These are phyloP conservation scores for Philereme transversata DNA, from an alignment of 2,888 invertebrate genomes.

Conservation along the genomic window DNA sequence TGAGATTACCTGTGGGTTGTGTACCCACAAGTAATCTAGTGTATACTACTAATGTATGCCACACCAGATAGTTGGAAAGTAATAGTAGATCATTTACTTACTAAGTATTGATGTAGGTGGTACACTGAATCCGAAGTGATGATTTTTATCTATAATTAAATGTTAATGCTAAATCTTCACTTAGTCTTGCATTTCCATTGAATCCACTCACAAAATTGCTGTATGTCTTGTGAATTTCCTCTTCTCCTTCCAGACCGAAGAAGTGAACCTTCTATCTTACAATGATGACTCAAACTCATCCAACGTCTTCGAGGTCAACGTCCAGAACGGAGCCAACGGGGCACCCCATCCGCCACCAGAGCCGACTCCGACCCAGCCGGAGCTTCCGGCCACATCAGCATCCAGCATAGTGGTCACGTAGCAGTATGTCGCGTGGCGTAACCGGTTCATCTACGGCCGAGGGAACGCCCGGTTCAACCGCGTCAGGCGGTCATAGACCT, in stretches of 20 bases:
- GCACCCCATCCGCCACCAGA: constrained; percentile 40
- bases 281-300: constrained; percentile 80
- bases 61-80: too few species aligned
- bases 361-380: constrained; percentile 20
- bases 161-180: too few species aligned
- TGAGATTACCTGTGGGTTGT: too few species aligned
- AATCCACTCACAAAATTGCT: constrained; percentile 1
- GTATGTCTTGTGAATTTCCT: constrained; percentile 15
- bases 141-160: too few species aligned
- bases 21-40: too few species aligned
- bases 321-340: constrained; percentile 53
- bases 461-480: constrained; percentile 48
- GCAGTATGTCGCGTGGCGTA: constrained; percentile 75
- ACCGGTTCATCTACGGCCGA: constrained; percentile 71
- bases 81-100: too few species aligned
- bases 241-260: constrained; percentile 64
- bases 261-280: constrained; percentile 70
- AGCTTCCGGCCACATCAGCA: constrained; percentile 54
- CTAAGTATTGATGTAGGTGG: too few species aligned
- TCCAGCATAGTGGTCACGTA: constrained; percentile 72
- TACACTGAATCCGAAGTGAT: too few species aligned
- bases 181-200: too few species aligned
- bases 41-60: too few species aligned
- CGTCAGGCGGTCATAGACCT: constrained; percentile 24
- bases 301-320: constrained; percentile 68